phyloP scores from a whole-genome alignment of 2,113 vertebrate genomes.

The Scophthalmus maximus region DNA sequence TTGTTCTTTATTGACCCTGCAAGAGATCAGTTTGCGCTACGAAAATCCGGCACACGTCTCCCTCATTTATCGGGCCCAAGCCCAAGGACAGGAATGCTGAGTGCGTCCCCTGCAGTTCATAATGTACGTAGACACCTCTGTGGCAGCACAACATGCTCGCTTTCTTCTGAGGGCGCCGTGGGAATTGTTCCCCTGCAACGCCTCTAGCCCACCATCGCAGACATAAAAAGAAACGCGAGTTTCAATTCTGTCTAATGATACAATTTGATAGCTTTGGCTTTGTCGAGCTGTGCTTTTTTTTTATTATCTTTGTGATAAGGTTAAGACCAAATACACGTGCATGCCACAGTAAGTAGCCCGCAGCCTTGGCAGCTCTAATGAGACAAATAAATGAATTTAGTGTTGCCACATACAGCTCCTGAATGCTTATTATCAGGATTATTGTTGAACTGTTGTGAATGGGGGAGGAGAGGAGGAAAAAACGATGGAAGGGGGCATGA shows the following conservation, averaged over 20 bases:
- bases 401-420: slow-evolving; percentile 91
- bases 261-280: slow-evolving; percentile 68
- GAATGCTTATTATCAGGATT: slow-evolving; percentile 97
- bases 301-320: slow-evolving; percentile 81
- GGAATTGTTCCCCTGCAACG: slow-evolving; percentile 31
- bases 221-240: slow-evolving; percentile 59
- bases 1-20: slow-evolving; percentile 44
- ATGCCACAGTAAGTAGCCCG: slow-evolving; percentile 87
- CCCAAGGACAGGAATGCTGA: slow-evolving; percentile 18
- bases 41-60: slow-evolving; percentile 46
- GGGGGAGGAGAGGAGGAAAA: slow-evolving; percentile 72
- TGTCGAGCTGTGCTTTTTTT: slow-evolving; percentile 84
- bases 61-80: slow-evolving; percentile 14
- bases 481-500: slow-evolving; percentile 91
- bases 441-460: slow-evolving; percentile 97
- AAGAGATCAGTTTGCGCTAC: slow-evolving; percentile 50
- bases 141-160: slow-evolving; percentile 12
- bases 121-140: slow-evolving; percentile 42
- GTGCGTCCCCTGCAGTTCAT: slow-evolving; percentile 20
- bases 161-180: slow-evolving; percentile 23
- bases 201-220: slow-evolving; percentile 40
- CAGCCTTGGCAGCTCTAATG: slow-evolving; percentile 88
- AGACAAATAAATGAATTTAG: slow-evolving; percentile 98
- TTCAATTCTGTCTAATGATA: slow-evolving; percentile 73
- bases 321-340: slow-evolving; percentile 82